Conservation (phyloP, 2,113 vertebrate species). For the Corydoras maculifer region DNA sequence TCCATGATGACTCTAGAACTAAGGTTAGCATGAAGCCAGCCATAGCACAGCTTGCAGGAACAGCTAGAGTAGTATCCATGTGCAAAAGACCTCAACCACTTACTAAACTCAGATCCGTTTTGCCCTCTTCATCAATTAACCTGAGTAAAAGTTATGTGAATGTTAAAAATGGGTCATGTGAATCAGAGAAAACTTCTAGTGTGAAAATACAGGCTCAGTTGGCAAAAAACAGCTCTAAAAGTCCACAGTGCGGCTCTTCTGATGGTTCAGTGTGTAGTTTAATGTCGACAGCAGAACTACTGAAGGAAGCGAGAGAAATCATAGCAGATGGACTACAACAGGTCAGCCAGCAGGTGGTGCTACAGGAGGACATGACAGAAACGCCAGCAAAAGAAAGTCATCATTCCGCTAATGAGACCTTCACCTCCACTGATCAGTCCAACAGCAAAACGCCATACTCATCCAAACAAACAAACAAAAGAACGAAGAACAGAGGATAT, state of each 20-base stretch:
- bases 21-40: conserved; percentile 41
- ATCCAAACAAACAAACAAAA: conserved; percentile 59
- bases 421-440: conserved; percentile 54
- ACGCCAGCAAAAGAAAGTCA: conserved; percentile 40
- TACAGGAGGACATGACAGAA: conserved; percentile 19
- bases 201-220: background rate
- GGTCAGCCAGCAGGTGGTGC: conserved; percentile 35
- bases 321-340: conserved; percentile 30
- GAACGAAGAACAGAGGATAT: conserved; percentile 28
- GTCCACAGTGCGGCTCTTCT: background rate
- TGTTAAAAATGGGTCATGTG: background rate
- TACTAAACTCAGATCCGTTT: conserved; percentile 33
- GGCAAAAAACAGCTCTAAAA: conserved; percentile 29
- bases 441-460: conserved; percentile 44
- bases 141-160: background rate
- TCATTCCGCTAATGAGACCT: conserved; percentile 63
- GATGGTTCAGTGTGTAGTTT: conserved; percentile 37
- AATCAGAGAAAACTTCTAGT: background rate
- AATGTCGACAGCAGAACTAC: conserved; percentile 49
- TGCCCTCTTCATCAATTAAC: background rate
- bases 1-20: background rate
- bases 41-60: conserved; percentile 56
- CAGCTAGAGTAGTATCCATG: conserved; percentile 45
- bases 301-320: conserved; percentile 34
- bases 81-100: conserved; percentile 40